A percentile compares a stretch with the other conserved stretches of the same genome.
phyloP scores from a whole-genome alignment of 1,140 invertebrate genomes.

The Whitmania pigra region DNA sequence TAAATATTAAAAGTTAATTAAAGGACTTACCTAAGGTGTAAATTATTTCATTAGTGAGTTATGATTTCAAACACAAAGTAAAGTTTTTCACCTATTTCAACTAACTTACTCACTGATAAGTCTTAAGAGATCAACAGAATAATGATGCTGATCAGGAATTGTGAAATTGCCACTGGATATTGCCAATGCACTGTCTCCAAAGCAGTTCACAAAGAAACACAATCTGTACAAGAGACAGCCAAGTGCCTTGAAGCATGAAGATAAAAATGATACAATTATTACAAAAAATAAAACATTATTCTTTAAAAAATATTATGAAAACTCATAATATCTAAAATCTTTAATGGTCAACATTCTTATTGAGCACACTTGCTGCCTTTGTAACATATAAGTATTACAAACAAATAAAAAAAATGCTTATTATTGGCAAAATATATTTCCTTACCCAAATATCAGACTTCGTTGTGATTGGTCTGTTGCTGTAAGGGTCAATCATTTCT shows the following conservation, averaged over 20 bases:
- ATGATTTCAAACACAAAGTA: too few relatives aligned
- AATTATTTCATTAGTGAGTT: too few relatives aligned
- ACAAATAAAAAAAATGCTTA: not conserved
- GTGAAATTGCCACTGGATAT: slow-evolving; percentile 80
- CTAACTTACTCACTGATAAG: slow-evolving; percentile 44
- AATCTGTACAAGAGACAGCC: slow-evolving; percentile 82
- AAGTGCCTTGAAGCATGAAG: slow-evolving; percentile 54
- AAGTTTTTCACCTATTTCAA: too few relatives aligned
- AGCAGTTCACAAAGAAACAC: slow-evolving; percentile 80
- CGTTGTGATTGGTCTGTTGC: slow-evolving; percentile 68
- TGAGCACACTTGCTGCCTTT: too few relatives aligned
- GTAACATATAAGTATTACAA: not conserved
- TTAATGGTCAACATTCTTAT: not conserved
- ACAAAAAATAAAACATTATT: not conserved
- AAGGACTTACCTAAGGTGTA: too few relatives aligned
- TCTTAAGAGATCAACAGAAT: slow-evolving; percentile 46
- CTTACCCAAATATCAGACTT: slow-evolving; percentile 81
- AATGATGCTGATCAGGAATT: slow-evolving; percentile 70
- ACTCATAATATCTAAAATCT: not conserved
- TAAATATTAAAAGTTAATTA: slow-evolving; percentile 14
- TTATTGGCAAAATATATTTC: not conserved
- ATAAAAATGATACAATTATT: not conserved
- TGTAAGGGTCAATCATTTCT: slow-evolving; percentile 90
- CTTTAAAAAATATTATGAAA: not conserved
- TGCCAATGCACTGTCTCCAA: slow-evolving; percentile 81